Conservation (phyloP, 2,797 vertebrate species). For the Falco berigora region DNA sequence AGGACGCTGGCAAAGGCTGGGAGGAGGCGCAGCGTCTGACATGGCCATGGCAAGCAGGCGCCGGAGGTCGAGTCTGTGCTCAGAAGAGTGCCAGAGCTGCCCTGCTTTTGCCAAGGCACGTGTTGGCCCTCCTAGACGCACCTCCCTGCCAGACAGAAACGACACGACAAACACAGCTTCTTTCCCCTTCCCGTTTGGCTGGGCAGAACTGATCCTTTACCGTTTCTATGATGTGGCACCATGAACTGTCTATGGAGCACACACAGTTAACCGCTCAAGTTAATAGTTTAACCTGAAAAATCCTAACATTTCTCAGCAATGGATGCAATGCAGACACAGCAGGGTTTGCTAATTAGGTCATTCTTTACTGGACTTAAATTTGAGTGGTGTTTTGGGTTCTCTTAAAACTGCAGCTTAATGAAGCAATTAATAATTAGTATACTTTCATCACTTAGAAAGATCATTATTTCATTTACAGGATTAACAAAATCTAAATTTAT, state of each 20-base stretch:
- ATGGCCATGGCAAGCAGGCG: fast-evolving
- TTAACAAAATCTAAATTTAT: constrained; percentile 7
- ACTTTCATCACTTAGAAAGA: neutral
- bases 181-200: neutral
- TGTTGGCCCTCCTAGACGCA: neutral
- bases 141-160: neutral
- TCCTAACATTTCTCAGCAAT: neutral
- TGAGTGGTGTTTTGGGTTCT: constrained; percentile 6
- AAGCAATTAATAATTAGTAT: constrained; percentile 28
- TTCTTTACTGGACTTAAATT: neutral
- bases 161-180: neutral
- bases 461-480: neutral
- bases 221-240: neutral
- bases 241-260: neutral
- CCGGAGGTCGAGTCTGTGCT: fast-evolving
- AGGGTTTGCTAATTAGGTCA: constrained; percentile 33
- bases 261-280: neutral
- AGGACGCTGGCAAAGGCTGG: neutral
- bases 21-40: neutral
- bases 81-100: neutral
- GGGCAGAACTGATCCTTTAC: neutral
- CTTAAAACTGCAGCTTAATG: constrained; percentile 4
- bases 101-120: neutral
- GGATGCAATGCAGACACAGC: neutral
- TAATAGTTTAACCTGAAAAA: neutral